Base-by-base conservation (phyloP, 2,797 vertebrate species). In the Takifugu ocellatus region DNA sequence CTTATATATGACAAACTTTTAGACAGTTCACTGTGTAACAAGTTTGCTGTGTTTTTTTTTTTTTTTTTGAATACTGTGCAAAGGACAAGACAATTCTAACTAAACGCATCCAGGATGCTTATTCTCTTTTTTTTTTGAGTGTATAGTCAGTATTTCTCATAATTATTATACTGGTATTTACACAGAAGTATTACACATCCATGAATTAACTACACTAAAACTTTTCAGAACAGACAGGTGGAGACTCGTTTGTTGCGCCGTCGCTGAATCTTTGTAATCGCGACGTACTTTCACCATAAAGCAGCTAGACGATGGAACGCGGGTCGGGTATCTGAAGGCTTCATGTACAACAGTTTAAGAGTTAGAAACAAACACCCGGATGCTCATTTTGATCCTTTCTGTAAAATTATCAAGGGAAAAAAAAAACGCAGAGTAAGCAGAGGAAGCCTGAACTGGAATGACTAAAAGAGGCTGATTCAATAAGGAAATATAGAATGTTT, bases 281-380 rank as follows among this genome's bases (percentile, higher is more conserved):
- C 75, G 61, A 81, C 81, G 84, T 72, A 86, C 79, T 80, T 82
- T 84, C 79, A 89, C 84, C 71, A 85, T 80, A 73, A 86, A 86
- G 83, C 83, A 72, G 86, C 83, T 86, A 72, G 79, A 81, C 79
- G 84, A 88, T 68, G 74, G 55, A 75, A 82, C 63, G 80, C 74
- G 25, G 75, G 79, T 77, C 79, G 52, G 78, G 67, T 72, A 81
- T 57, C 78, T 83, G 52, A 68, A 74, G 60, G 72, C 77, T 72
- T 83, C 47, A 59, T 74, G 83, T 75, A 79, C 49, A 59, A 48
- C 75, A 74, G 68, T 66, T 76, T 78, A 72, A 86, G 77, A 84
- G 72, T 77, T 73, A 71, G 74, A 79, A 72, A 84, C 71, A 72
- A 78, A 82, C 75, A 79, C 75, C 54, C 81, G 48, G 25, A 49